Conservation (phyloP, 2,797 vertebrate species). For the Remorina albescens region DNA sequence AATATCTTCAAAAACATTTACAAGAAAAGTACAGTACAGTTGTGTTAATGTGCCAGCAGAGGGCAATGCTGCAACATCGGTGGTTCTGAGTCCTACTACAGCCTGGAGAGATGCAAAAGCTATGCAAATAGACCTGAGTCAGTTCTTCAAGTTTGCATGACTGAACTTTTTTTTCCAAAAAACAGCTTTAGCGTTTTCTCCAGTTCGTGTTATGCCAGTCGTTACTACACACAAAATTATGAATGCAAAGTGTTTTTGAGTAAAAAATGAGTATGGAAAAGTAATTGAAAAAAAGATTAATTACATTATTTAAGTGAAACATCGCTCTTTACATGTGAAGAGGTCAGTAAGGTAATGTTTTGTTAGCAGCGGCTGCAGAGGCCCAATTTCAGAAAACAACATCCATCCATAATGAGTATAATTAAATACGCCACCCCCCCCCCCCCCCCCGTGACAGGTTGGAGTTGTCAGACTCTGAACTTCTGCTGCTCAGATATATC, state of each 20-base stretch:
- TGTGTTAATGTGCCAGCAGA: slow-evolving; percentile 67
- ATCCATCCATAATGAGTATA: not conserved
- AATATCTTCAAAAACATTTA: not conserved
- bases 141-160: slow-evolving; percentile 13
- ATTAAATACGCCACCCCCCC: no score
- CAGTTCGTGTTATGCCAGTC: not conserved
- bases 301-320: not conserved
- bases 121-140: not conserved
- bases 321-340: not conserved
- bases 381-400: not conserved
- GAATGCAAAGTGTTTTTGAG: not conserved
- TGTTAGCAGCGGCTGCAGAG: not conserved
- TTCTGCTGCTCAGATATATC: slow-evolving; percentile 19
- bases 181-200: not conserved
- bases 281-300: not conserved
- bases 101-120: not conserved
- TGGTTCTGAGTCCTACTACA: slow-evolving; percentile 25
- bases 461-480: slow-evolving; percentile 25
- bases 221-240: not conserved
- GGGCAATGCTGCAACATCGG: slow-evolving; percentile 71
- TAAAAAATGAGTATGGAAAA: not conserved
- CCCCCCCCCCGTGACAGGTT: slow-evolving; percentile 7
- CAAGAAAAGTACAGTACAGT: not conserved
- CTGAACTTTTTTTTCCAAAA: not conserved
- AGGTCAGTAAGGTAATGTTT: no score